These are phyloP conservation scores for Drosophila arizonae DNA, from an alignment of 1,140 invertebrate species.

Conservation along the genomic window DNA sequence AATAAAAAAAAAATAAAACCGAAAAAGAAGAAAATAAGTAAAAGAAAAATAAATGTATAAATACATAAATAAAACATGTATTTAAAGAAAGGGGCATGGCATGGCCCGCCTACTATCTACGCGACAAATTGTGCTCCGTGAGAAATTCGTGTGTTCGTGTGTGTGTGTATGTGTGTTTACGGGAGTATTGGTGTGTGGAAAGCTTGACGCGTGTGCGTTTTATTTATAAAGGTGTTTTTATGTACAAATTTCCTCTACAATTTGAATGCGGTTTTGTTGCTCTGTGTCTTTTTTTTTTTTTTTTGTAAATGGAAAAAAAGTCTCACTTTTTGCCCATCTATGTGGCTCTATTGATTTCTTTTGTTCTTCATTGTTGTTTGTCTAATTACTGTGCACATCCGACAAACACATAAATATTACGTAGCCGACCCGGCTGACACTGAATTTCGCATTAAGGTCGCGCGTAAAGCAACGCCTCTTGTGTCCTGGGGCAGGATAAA, in stretches of 20 bases:
- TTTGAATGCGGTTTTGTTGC: not conserved
- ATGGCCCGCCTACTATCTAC: not conserved
- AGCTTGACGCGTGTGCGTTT: conserved; percentile 16
- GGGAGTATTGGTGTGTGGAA: not conserved
- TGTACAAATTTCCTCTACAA: not conserved
- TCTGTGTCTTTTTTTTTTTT: not conserved
- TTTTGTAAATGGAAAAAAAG: not conserved
- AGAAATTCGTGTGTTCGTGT: not conserved
- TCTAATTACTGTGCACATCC: conserved; percentile 43
- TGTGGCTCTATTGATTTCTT: conserved; percentile 41
- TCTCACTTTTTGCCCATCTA: not conserved
- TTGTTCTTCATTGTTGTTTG: conserved; percentile 28
- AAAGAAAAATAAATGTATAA: not conserved
- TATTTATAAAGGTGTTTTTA: conserved; percentile 11
- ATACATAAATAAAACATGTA: conserved; percentile 11
- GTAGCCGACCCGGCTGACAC: conserved; percentile 41
- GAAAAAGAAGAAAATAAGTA: conserved; percentile 10
- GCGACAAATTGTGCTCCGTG: conserved; percentile 16
- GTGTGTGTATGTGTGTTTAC: too few relatives aligned
- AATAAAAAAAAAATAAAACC: not conserved
- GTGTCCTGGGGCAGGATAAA: conserved; percentile 32
- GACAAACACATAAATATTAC: conserved; percentile 38
- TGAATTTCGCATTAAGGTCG: conserved; percentile 38
- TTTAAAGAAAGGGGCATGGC: not conserved
- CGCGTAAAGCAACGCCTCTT: conserved; percentile 15